These are phyloP conservation scores for Rhyacichthys aspro DNA, from an alignment of 2,797 vertebrate genomes.

Conservation along the genomic window DNA sequence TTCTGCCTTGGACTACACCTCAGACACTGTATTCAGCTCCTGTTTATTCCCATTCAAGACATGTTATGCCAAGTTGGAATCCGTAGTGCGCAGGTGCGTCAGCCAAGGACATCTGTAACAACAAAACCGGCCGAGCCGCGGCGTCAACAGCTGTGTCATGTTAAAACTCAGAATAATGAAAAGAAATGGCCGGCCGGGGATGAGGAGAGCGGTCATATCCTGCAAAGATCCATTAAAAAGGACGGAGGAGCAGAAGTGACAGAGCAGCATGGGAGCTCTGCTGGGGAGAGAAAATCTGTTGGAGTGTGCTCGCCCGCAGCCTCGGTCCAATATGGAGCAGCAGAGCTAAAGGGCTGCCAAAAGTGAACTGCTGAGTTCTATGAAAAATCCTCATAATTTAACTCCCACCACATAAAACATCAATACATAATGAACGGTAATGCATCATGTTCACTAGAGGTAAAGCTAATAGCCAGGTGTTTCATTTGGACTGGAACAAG, in stretches of 20 bases:
- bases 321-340: conserved; percentile 6
- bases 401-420: neutral
- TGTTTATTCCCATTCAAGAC: conserved; percentile 22
- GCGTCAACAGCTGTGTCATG: conserved; percentile 38
- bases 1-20: conserved; percentile 3
- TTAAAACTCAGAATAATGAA: conserved; percentile 26
- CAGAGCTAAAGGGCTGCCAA: conserved; percentile 11
- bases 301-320: conserved; percentile 29
- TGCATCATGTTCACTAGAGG: neutral
- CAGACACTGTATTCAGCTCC: conserved; percentile 20
- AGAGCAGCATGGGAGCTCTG: conserved; percentile 41
- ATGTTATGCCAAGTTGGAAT: conserved; percentile 23
- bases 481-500: neutral
- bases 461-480: conserved; percentile 3
- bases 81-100: conserved; percentile 29
- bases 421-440: conserved; percentile 4
- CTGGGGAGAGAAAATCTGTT: conserved; percentile 37
- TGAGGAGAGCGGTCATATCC: conserved; percentile 22
- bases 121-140: conserved; percentile 42
- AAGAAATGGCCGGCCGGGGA: conserved; percentile 38
- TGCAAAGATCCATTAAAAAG: conserved; percentile 19
- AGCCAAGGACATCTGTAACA: conserved; percentile 48
- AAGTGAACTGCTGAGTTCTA: conserved; percentile 3
- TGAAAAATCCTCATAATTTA: conserved; percentile 6
- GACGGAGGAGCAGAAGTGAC: conserved; percentile 32